These are phyloP conservation scores for Tetragonisca angustula DNA, from an alignment of 2,888 invertebrate species.

Conservation along the genomic window DNA sequence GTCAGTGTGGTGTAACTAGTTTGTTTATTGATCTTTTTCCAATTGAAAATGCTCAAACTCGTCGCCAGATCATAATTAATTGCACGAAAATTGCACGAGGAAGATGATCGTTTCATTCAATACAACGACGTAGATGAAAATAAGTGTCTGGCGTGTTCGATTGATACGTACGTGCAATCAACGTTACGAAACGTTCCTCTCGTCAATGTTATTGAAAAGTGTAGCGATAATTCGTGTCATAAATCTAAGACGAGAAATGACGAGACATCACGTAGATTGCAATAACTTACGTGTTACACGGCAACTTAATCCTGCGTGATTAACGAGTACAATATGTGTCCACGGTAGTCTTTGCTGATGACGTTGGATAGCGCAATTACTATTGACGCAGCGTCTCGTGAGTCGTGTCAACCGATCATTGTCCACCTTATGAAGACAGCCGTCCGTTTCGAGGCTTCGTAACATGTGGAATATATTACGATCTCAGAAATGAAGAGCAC, in stretches of 20 bases:
- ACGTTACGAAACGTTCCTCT: neutral
- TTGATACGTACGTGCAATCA: neutral
- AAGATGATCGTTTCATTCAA: neutral
- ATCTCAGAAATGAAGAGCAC: neutral
- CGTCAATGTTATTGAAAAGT: neutral
- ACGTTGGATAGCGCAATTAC: conserved; percentile 22
- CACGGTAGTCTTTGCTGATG: conserved; percentile 20
- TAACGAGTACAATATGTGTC: conserved; percentile 17
- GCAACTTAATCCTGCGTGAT: conserved; percentile 16
- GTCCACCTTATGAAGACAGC: neutral
- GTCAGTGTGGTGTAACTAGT: no score
- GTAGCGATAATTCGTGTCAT: conserved; percentile 3
- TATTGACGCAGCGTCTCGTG: conserved; percentile 11
- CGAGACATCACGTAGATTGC: conserved; percentile 5
- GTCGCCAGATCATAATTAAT: neutral
- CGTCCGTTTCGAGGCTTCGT: neutral
- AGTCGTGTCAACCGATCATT: conserved; percentile 5
- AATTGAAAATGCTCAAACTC: neutral
- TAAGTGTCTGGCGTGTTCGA: neutral
- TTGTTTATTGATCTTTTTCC: neutral
- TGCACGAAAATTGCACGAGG: neutral
- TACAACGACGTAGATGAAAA: neutral
- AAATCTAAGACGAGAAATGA: conserved; percentile 16
- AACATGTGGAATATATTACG: neutral
- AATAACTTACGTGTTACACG: conserved; percentile 5